Evolutionary conservation across 2,888 invertebrate genomes (phyloP).

Genomic region (Euplagia quadripunctaria): DNA sequence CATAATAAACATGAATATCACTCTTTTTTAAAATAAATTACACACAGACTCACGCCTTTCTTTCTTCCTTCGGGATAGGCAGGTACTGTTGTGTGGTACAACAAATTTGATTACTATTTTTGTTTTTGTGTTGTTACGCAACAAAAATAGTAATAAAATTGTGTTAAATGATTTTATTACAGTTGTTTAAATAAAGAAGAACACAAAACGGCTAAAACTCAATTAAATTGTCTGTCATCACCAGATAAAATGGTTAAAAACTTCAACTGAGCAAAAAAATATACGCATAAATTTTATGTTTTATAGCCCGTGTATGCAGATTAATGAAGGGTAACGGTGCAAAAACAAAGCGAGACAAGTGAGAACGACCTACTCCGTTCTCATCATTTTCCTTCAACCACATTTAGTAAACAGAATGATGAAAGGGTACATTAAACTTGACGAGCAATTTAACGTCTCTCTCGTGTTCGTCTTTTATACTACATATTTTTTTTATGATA

Average conservation of each 20-base stretch:
- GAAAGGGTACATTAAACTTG: slow-evolving; percentile 16
- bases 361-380: slow-evolving; percentile 1
- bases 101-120: too few species aligned
- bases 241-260: background rate
- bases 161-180: too few species aligned
- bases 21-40: too few species aligned
- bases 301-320: slow-evolving; percentile 3
- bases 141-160: background rate
- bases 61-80: background rate
- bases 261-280: background rate
- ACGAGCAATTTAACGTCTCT: background rate
- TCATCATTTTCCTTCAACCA: background rate
- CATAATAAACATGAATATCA: too few species aligned
- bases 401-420: slow-evolving; percentile 10
- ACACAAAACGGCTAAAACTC: too few species aligned
- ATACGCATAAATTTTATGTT: background rate
- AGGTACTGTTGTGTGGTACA: too few species aligned
- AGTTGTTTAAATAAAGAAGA: background rate
- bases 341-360: slow-evolving; percentile 3
- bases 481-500: too few species aligned
- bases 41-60: too few species aligned
- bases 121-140: too few species aligned
- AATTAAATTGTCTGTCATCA: background rate
- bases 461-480: background rate
- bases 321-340: slow-evolving; percentile 3